Evolutionary conservation across 2,113 vertebrate genomes (phyloP).

Genomic region (Ctenomys sociabilis): DNA sequence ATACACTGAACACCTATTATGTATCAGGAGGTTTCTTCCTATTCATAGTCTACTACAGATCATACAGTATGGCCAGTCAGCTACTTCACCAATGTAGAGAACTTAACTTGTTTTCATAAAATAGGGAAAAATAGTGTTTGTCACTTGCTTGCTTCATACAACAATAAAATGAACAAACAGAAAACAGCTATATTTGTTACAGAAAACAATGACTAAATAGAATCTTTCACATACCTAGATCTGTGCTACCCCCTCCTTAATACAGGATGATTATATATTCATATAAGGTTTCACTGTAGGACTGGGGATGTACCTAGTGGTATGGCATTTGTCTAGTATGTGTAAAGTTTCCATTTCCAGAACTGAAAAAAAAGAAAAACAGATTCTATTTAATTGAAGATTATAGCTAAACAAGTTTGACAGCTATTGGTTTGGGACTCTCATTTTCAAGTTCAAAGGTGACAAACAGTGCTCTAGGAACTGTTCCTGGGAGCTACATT

Average conservation of each 20-base stretch:
- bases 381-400: background rate
- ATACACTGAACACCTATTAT: background rate
- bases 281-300: background rate
- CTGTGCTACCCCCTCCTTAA: background rate
- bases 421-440: background rate
- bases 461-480: background rate
- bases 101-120: constrained; percentile 18
- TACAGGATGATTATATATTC: background rate
- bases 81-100: background rate
- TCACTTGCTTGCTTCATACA: background rate
- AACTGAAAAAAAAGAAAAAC: background rate
- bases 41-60: background rate
- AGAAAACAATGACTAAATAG: background rate
- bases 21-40: background rate
- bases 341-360: background rate
- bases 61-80: background rate
- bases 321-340: background rate
- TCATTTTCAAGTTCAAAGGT: background rate
- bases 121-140: constrained; percentile 4
- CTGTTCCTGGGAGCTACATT: background rate
- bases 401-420: background rate
- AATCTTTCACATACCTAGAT: background rate
- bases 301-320: background rate
- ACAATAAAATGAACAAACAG: constrained; percentile 31
- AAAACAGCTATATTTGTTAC: background rate